Conservation (phyloP, 2,797 vertebrate species). For the Fundulus diaphanus region DNA sequence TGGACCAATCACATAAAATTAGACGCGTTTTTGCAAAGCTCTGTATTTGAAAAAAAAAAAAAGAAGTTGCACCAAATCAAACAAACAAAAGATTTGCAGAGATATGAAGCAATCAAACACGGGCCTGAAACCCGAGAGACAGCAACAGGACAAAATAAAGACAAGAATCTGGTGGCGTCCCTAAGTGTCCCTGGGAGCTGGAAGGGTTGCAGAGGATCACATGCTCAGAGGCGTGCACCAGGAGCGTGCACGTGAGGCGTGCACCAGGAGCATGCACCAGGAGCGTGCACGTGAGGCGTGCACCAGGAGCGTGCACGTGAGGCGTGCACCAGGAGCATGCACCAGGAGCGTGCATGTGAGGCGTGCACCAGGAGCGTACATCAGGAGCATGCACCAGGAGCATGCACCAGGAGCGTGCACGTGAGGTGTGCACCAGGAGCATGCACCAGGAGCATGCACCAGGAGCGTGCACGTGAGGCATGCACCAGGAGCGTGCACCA, state of each 20-base stretch:
- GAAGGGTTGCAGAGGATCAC: slow-evolving; percentile 32
- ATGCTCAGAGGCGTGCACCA: slow-evolving; percentile 24
- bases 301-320: neutral
- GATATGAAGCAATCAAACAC: neutral
- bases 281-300: slow-evolving; percentile 33
- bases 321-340: too few species aligned
- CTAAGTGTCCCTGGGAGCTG: slow-evolving; percentile 38
- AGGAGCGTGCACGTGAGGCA: slow-evolving; percentile 29
- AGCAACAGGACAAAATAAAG: neutral
- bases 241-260: too few species aligned
- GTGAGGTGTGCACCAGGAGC: too few species aligned
- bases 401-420: too few species aligned
- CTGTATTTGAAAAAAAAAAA: neutral
- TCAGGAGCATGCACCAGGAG: too few species aligned
- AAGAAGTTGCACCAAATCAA: neutral
- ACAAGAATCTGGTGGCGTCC: neutral
- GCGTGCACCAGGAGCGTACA: too few species aligned
- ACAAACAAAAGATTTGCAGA: neutral
- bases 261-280: too few species aligned
- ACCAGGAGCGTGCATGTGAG: too few species aligned
- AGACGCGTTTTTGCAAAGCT: neutral
- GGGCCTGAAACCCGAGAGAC: neutral
- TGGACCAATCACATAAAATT: neutral
- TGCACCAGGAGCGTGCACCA: slow-evolving; percentile 30
- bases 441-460: too few species aligned